Percentiles rank a stretch among this genome's conserved stretches.
Conservation (phyloP, 2,113 vertebrate species). For the Formicarius rufipectus region DNA sequence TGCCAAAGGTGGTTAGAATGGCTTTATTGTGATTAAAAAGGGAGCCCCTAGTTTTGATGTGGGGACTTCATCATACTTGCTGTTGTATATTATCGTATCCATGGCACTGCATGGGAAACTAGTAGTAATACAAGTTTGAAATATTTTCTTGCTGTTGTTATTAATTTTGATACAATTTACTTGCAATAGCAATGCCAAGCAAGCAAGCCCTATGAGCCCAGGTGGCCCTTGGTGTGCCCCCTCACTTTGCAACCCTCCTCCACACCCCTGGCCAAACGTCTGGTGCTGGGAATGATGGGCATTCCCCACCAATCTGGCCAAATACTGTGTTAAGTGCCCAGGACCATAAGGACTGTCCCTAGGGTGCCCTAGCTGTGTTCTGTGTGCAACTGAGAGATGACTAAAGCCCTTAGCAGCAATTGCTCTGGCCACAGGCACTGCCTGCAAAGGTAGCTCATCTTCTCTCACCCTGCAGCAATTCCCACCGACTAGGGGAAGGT, state of each 20-base stretch:
- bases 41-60: background rate
- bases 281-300: background rate
- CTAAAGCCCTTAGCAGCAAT: accelerated
- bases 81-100: background rate
- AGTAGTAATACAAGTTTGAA: background rate
- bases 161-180: background rate
- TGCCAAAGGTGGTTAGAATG: background rate
- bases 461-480: background rate
- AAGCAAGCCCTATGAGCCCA: background rate
- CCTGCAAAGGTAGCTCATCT: background rate
- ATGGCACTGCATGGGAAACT: background rate
- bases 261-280: accelerated
- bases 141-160: background rate
- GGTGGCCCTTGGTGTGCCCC: accelerated
- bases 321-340: background rate
- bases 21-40: background rate
- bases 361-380: background rate
- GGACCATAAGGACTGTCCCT: background rate
- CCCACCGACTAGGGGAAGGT: background rate
- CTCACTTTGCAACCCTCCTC: background rate
- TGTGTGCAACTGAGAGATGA: background rate
- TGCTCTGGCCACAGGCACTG: background rate
- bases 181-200: background rate
- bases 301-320: background rate
- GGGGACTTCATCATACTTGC: background rate